Evolutionary conservation across 64 coral and sea anemone genomes (phyloP).

Genomic region (Cladopsammia gracilis): DNA sequence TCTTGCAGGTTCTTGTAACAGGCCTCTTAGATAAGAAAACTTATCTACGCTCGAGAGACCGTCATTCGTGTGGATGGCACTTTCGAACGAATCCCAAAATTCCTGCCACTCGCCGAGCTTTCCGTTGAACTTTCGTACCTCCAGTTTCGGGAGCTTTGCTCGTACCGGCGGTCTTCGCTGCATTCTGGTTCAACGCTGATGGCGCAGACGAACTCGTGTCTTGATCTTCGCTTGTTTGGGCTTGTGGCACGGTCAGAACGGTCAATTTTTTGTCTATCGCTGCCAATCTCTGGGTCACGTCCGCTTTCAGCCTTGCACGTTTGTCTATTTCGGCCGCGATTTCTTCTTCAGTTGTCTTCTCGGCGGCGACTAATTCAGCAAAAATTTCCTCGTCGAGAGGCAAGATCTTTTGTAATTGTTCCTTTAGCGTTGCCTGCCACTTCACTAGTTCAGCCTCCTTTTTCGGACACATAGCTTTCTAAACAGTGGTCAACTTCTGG

Average conservation of each 20-base stretch:
- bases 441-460: background rate
- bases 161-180: conserved; percentile 10
- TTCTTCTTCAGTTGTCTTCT: background rate
- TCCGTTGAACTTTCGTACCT: no score
- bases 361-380: no score
- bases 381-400: background rate
- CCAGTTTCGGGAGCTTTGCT: no score
- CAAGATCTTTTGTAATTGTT: background rate
- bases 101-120: no score
- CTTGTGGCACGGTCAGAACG: no score
- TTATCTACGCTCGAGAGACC: conserved; percentile 18
- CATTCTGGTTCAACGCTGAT: no score
- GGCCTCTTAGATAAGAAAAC: background rate
- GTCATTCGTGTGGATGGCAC: background rate
- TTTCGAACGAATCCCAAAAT: no score
- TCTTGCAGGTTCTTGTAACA: conserved; percentile 39
- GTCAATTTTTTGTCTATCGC: no score
- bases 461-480: background rate
- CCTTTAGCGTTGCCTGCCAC: background rate
- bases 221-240: background rate
- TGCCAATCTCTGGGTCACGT: no score
- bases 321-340: background rate
- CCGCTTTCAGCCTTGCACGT: no score
- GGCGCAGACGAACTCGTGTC: conserved; percentile 10
- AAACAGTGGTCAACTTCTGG: background rate